Conservation (phyloP, 2,113 vertebrate genomes). For the Peucedramus taeniatus region DNA sequence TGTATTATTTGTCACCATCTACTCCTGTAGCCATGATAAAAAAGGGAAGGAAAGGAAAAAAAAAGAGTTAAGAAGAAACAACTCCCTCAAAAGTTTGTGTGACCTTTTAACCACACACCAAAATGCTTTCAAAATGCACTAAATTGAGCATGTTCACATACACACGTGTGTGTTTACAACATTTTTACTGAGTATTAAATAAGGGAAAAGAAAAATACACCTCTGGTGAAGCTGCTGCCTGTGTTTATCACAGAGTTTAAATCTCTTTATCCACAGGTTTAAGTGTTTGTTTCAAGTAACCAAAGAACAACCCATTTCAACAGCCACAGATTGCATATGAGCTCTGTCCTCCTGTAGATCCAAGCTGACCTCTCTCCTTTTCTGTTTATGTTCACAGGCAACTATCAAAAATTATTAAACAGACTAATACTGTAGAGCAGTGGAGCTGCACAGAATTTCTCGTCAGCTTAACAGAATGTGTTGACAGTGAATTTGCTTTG, state of each 20-base stretch:
- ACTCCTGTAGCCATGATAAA: neutral
- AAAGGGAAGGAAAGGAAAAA: neutral
- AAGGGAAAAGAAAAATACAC: neutral
- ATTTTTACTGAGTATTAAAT: neutral
- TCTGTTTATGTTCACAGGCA: neutral
- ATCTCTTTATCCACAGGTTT: neutral
- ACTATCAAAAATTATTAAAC: neutral
- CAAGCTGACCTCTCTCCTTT: neutral
- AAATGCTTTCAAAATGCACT: neutral
- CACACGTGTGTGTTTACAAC: fast-evolving
- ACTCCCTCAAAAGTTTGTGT: neutral
- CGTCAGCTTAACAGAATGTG: neutral
- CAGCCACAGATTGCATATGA: neutral
- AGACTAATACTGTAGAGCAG: neutral
- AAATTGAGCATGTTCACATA: neutral
- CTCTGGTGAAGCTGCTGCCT: neutral
- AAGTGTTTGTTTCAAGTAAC: neutral
- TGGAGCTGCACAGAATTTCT: neutral
- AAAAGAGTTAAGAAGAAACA: neutral
- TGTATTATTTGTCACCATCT: neutral
- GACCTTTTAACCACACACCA: neutral
- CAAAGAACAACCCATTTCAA: neutral
- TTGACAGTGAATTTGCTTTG: neutral
- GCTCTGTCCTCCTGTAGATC: neutral
- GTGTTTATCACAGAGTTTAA: neutral